Evolutionary conservation across 2,888 invertebrate genomes (phyloP), one percentile per base, ranked within the genome.

Genomic region (Gasteruption jaculator): DNA sequence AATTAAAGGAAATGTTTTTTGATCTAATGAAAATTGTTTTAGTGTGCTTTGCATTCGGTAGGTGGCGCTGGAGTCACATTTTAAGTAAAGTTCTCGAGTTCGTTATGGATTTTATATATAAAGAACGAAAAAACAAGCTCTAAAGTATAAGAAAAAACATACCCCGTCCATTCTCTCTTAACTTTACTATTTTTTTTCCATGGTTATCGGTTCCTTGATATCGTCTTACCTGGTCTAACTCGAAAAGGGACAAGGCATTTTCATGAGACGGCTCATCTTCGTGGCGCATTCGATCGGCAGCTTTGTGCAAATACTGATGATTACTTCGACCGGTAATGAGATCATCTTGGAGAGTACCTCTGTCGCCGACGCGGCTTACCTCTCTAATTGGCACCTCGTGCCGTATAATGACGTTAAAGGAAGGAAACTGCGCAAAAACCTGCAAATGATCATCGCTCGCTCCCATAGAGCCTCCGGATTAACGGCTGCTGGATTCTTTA

Each of bases 401-500:
- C 48, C 25, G 41, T 47, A 25, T 20, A 39, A 12, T 30, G 33
- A 22, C 22, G 24, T 3, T 42, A n/a, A n/a, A n/a, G 52, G 52
- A 22, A 41, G 8, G 5, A 36, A n/a, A 12, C 11, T 56, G 10
- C 19, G 46, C 4, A 38, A 8, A 26, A 45, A 52, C 33, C 7
- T 54, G 2, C 29, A 36, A 8, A 41, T 52, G 8, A 22, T 51
- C 5, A 45, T 55, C n/a, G 38, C 50, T 31, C 45, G 54, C 30
- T 26, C 52, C 2, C 12, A 11, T n/a, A 41, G 39, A 5, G 40
- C 52, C 2, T 54, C 50, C 34, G 37, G 37, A n/a, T 26, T 55
- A 5, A 55, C 52, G n/a, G 54, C 48, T 30, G 43, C 43, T 12
- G 52, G 52, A 22, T 54, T 54, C 22, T 55, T 50, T 27, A 43